phyloP scores from a whole-genome alignment of 2,888 invertebrate genomes.

The Cerastis rubricosa region DNA sequence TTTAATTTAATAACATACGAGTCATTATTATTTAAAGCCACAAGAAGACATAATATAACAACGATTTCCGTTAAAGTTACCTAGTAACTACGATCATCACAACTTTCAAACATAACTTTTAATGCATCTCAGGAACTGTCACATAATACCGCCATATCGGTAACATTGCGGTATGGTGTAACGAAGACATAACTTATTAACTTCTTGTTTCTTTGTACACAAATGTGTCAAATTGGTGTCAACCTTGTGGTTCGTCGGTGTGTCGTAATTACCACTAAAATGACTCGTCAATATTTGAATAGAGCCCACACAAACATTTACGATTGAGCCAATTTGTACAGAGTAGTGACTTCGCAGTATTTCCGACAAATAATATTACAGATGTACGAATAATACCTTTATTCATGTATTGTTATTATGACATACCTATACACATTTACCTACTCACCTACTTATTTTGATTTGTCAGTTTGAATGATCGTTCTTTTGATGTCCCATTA shows the following conservation, averaged over 20 bases:
- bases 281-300: slow-evolving; percentile 72
- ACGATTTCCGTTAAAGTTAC: slow-evolving; percentile 36
- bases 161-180: slow-evolving; percentile 58
- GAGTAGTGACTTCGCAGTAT: slow-evolving; percentile 57
- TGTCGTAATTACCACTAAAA: slow-evolving; percentile 60
- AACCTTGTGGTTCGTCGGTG: slow-evolving; percentile 58
- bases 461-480: slow-evolving; percentile 28
- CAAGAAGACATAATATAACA: slow-evolving; percentile 14
- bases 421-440: slow-evolving; percentile 29
- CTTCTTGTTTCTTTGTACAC: slow-evolving; percentile 68
- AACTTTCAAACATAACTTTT: slow-evolving; percentile 48
- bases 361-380: slow-evolving; percentile 36
- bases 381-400: slow-evolving; percentile 18
- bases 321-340: slow-evolving; percentile 64
- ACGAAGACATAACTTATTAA: slow-evolving; percentile 50
- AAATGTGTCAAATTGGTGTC: slow-evolving; percentile 71
- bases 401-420: slow-evolving; percentile 39
- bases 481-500: not conserved
- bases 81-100: slow-evolving; percentile 7
- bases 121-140: slow-evolving; percentile 46
- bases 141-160: slow-evolving; percentile 61
- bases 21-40: slow-evolving; percentile 11
- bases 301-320: slow-evolving; percentile 61
- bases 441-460: slow-evolving; percentile 18
- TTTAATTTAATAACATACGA: not conserved